Evolutionary conservation across 2,888 invertebrate genomes (phyloP).

Genomic region (Tortrix viridana): DNA sequence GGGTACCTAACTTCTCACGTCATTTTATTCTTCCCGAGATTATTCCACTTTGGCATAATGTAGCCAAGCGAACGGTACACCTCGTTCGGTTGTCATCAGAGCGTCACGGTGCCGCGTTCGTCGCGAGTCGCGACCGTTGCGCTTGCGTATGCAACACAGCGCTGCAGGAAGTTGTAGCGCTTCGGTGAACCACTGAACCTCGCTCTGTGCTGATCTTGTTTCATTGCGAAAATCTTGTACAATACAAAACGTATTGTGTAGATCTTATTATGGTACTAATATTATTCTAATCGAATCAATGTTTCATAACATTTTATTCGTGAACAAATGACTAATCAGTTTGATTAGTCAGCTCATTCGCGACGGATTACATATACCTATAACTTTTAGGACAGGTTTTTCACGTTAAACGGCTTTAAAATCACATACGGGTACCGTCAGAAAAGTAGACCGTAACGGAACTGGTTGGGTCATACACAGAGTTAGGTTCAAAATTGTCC

Average conservation of each 20-base stretch:
- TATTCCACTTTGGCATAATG: not conserved
- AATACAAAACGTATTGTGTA: conserved; percentile 8
- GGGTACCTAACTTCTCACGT: not conserved
- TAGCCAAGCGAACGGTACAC: conserved; percentile 27
- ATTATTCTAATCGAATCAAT: not conserved
- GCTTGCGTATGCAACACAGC: conserved; percentile 33
- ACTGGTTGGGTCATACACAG: no score
- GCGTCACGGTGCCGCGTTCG: conserved; percentile 41
- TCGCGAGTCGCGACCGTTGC: conserved; percentile 37
- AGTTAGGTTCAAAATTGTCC: no score
- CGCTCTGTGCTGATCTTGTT: conserved; percentile 32
- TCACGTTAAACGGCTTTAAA: no score
- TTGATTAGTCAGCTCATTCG: not conserved
- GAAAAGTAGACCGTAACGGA: no score
- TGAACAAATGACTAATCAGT: conserved; percentile 22
- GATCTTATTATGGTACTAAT: not conserved
- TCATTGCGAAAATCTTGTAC: conserved; percentile 36
- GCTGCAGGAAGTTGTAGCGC: conserved; percentile 39
- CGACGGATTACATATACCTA: no score
- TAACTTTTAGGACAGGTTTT: no score
- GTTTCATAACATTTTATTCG: conserved; percentile 14
- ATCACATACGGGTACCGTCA: no score
- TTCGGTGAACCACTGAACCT: conserved; percentile 37
- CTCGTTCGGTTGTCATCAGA: conserved; percentile 39
- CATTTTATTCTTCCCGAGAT: not conserved